Conservation (phyloP, 2,888 invertebrate genomes). For the Eilema caniola region DNA sequence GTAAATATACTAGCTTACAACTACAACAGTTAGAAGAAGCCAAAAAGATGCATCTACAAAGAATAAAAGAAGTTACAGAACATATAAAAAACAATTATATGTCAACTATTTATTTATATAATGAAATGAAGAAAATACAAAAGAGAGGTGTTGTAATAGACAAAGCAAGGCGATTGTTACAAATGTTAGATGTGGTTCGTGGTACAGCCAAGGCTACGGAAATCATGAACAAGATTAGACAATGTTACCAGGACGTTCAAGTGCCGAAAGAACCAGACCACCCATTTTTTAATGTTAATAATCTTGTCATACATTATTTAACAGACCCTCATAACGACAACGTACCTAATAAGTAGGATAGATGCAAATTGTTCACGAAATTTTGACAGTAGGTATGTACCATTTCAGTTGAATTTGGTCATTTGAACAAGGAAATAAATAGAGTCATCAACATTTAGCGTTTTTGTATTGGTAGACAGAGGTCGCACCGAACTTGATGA, state of each 20-base stretch:
- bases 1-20: not conserved
- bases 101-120: slow-evolving; percentile 22
- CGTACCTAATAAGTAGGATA: not conserved
- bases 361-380: not conserved
- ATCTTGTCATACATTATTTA: slow-evolving; percentile 12
- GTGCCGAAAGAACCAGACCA: not conserved
- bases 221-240: not conserved
- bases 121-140: slow-evolving; percentile 25
- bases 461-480: not conserved
- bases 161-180: not conserved
- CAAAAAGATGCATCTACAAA: not conserved
- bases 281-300: not conserved
- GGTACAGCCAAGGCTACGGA: not conserved
- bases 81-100: slow-evolving; percentile 13
- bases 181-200: not conserved
- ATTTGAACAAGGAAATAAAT: not conserved
- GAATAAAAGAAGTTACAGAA: slow-evolving; percentile 3
- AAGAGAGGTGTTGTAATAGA: not conserved
- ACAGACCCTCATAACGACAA: not conserved
- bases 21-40: not conserved
- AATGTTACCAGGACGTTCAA: not conserved
- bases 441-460: not conserved
- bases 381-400: not conserved
- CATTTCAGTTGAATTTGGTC: not conserved
- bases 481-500: no score